Percentiles rank a stretch among this genome's conserved stretches.
phyloP scores from a whole-genome alignment of 2,888 invertebrate species.

The Iphiclides podalirius region DNA sequence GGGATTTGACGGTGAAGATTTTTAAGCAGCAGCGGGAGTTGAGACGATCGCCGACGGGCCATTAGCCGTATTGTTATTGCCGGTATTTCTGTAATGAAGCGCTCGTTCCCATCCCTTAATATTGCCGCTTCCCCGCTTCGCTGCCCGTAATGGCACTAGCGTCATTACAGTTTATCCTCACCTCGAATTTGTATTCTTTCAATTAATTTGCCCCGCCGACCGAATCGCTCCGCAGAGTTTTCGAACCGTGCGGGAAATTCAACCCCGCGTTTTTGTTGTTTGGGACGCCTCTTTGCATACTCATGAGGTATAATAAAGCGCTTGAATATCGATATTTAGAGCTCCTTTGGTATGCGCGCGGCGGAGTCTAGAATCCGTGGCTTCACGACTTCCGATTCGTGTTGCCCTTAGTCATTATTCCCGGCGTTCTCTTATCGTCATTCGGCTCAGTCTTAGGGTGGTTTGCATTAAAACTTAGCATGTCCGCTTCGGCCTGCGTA shows the following conservation, averaged over 20 bases:
- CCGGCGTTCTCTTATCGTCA: conserved; percentile 47
- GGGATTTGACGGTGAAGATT: conserved; percentile 57
- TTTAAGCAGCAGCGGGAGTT: conserved; percentile 61
- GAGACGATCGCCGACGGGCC: conserved; percentile 64
- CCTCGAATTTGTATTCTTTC: conserved; percentile 49
- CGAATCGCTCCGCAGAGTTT: conserved; percentile 21
- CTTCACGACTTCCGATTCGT: conserved; percentile 54
- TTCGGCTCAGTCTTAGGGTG: conserved; percentile 44
- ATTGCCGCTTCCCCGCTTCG: conserved; percentile 64
- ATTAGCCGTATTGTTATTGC: conserved; percentile 78
- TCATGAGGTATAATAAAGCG: conserved; percentile 59
- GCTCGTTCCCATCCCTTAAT: conserved; percentile 75
- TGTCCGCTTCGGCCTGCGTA: conserved; percentile 70
- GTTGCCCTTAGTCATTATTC: conserved; percentile 49
- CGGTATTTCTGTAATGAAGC: conserved; percentile 73
- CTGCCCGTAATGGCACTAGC: conserved; percentile 64
- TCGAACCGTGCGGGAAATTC: conserved; percentile 38
- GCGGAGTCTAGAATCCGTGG: no score
- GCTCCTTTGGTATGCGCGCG: no score
- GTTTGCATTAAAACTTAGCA: conserved; percentile 73
- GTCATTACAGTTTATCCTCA: conserved; percentile 61
- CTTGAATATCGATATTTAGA: conserved; percentile 57
- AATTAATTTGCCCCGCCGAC: conserved; percentile 58
- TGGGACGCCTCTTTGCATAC: conserved; percentile 57
- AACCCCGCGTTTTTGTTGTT: conserved; percentile 54